Conservation (phyloP, 1,140 invertebrate species). For the Parapsyche elsis region DNA sequence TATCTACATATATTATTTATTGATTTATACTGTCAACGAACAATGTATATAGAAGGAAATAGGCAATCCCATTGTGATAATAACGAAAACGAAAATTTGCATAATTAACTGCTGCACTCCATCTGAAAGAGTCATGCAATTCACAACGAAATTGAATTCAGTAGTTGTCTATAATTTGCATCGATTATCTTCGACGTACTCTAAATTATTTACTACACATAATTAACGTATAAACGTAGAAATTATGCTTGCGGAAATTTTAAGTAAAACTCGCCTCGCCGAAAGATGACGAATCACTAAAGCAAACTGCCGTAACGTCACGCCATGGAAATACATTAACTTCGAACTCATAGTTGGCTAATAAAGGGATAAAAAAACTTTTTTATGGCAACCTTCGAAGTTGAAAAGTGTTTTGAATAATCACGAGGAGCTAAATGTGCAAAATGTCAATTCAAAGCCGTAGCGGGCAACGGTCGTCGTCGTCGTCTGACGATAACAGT, state of each 20-base stretch:
- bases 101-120: neutral
- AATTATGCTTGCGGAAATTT: too few species aligned
- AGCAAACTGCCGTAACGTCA: neutral
- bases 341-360: neutral
- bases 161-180: neutral
- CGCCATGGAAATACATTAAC: neutral
- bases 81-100: neutral
- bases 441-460: slow-evolving; percentile 47
- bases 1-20: too few species aligned
- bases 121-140: slow-evolving; percentile 2
- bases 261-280: neutral
- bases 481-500: slow-evolving; percentile 45
- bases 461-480: slow-evolving; percentile 3
- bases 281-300: neutral
- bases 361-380: neutral
- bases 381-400: slow-evolving; percentile 13
- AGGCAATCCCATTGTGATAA: neutral
- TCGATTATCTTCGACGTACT: too few species aligned
- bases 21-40: too few species aligned
- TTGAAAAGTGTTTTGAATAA: neutral
- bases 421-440: slow-evolving; percentile 22
- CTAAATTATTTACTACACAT: too few species aligned
- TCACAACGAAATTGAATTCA: neutral
- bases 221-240: too few species aligned
- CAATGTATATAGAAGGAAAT: too few species aligned